Base-by-base conservation (phyloP, 2,113 vertebrate genomes). In the Porphyrio hochstetteri region DNA sequence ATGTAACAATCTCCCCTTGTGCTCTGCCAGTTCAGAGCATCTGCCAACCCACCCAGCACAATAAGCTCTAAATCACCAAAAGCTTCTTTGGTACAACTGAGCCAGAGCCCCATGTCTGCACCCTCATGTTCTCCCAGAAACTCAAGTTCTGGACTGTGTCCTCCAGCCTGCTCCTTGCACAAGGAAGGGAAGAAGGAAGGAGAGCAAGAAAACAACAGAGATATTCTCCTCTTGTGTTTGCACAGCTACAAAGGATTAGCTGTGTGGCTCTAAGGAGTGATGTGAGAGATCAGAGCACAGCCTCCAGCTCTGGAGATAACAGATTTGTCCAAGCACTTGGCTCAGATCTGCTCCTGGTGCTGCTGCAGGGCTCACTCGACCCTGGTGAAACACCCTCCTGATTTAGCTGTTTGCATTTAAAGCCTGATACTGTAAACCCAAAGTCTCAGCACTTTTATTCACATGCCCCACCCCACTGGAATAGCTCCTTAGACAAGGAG, bases 401-500 rank as follows among this genome's bases (percentile, higher is more conserved):
- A 4, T 44, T 57, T 5, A 80, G 4, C 44, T 48, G 13, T 44
- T 82, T 82, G 65, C 42, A 23, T 61, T 72, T 35, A 40, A 77
- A 61, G 55, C 76, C 63, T 64, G 42, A 27, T 38, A n/a, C 2
- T 0, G 0, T 36, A 78, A 88, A 86, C 3, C 16, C 2, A 35
- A 44, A 78, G 38, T 13, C 56, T 79, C 31, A 2, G 27, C 2
- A 2, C 27, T 60, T 38, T 59, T 16, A n/a, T 46, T 57, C 23
- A 10, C 5, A 0, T 1, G 2, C n/a, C 46, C 75, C n/a, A 44
- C 14, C 16, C 24, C 6, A 4, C 9, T 14, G n/a, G 23, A 29
- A 59, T 44, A 57, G 6, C n/a, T 13, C 2, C 0, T 0, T 2
- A 65, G 35, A 9, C 2, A 2, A 64, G 57, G 35, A 57, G 36